Base-by-base conservation (phyloP, 2,888 invertebrate genomes). In the Eugnorisma glareosa region DNA sequence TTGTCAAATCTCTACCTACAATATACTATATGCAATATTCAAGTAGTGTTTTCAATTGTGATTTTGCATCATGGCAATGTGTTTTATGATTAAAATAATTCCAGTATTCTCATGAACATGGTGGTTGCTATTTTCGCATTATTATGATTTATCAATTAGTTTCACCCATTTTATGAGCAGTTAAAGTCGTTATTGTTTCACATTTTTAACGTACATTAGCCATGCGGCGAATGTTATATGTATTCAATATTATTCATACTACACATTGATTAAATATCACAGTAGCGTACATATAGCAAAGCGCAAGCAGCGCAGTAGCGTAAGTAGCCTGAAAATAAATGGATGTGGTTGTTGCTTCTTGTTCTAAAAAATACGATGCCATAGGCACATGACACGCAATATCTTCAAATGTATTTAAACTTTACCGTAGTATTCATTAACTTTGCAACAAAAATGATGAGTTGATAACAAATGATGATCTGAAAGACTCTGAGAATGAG, bases 261-360 rank as follows among this genome's bases (percentile, higher is more conserved):
- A 57, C 67, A 67, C 4, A 70, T 68, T 67, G n/a, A 69, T 71
- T 81, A 37, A 69, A 76, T 81, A 72, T 72, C 69, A 72, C 73
- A 61, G 13, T 67, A 13, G 48, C 24, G 18, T 40, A 24, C 28
- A 31, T 67, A n/a, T n/a, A n/a, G n/a, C n/a, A n/a, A n/a, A n/a
- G n/a, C n/a, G n/a, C n/a, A n/a, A n/a, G n/a, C n/a, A n/a, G n/a
- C n/a, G n/a, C n/a, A n/a, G n/a, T n/a, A n/a, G n/a, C n/a, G n/a
- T n/a, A n/a, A n/a, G n/a, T n/a, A n/a, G n/a, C n/a, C n/a, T n/a
- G n/a, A n/a, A n/a, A n/a, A n/a, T n/a, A n/a, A n/a, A n/a, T n/a
- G n/a, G n/a, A n/a, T n/a, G n/a, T n/a, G n/a, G n/a, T n/a, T n/a
- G n/a, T n/a, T n/a, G n/a, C n/a, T n/a, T n/a, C n/a, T n/a, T n/a